A percentile compares a stretch with the other conserved stretches of the same genome.
phyloP scores from a whole-genome alignment of 2,888 invertebrate species.

The Lasioglossum figueresi region DNA sequence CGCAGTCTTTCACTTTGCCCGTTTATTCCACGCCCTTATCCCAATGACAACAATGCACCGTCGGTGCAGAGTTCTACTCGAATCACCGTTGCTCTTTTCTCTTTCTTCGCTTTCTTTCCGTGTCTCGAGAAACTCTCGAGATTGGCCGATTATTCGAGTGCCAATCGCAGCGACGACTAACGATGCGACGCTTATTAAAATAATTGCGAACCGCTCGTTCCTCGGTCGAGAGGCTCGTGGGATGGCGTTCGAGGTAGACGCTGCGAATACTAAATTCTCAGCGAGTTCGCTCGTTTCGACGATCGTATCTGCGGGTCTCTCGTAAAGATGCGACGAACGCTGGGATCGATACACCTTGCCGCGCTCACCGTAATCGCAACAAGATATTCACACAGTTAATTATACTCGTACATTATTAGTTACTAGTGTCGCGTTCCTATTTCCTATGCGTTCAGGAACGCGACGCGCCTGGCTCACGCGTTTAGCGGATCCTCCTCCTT shows the following conservation, averaged over 20 bases:
- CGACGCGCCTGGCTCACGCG: no score
- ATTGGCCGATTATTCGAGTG: constrained; percentile 21
- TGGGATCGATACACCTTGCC: neutral
- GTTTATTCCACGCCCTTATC: no score
- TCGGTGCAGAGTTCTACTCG: neutral
- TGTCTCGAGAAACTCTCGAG: neutral
- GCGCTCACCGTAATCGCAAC: neutral
- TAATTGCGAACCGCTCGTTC: constrained; percentile 10
- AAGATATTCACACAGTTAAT: no score
- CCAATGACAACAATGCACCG: neutral
- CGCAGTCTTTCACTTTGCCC: no score
- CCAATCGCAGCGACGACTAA: constrained; percentile 13
- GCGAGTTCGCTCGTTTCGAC: neutral
- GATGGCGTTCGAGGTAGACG: neutral
- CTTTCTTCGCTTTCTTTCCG: neutral
- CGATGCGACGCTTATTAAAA: constrained; percentile 12
- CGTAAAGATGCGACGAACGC: neutral
- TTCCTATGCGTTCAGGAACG: no score
- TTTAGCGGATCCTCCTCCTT: no score
- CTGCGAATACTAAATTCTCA: neutral
- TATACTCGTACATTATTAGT: no score
- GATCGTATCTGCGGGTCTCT: neutral
- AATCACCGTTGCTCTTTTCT: neutral
- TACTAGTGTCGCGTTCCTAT: no score
- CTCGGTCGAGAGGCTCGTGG: neutral